A percentile compares a stretch with the other conserved stretches of the same genome.
Conservation (phyloP, 92 coral and sea anemone genomes). For the Zoanthus gigantus region DNA sequence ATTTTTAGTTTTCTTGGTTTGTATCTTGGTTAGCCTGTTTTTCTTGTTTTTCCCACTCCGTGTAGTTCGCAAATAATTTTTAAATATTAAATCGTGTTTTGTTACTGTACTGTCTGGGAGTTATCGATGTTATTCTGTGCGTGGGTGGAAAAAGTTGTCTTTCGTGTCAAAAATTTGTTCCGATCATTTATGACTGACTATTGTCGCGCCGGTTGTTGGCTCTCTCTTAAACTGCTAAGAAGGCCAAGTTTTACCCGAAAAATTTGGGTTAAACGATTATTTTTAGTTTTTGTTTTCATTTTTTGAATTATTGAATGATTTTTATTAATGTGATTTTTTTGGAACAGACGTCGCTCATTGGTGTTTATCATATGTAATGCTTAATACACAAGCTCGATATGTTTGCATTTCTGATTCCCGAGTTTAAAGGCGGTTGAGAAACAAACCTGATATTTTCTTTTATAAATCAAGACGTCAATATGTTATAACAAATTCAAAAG, state of each 20-base stretch:
- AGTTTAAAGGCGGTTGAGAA: not conserved
- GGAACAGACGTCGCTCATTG: not conserved
- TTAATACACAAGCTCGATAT: not conserved
- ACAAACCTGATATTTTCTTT: not conserved
- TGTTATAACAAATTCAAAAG: not conserved
- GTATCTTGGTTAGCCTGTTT: not conserved
- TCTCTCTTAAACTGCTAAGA: constrained; percentile 6
- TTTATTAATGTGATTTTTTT: not conserved
- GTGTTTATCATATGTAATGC: constrained; percentile 13
- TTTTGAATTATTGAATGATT: not conserved
- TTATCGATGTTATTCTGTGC: not conserved
- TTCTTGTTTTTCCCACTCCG: not conserved
- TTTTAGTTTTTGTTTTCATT: not conserved
- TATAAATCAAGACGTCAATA: not conserved
- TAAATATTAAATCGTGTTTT: not conserved
- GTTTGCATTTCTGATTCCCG: constrained; percentile 28
- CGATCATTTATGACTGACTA: constrained; percentile 9
- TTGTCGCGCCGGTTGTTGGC: not conserved
- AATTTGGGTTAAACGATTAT: not conserved
- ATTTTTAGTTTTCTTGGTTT: not conserved
- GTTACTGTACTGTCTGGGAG: not conserved
- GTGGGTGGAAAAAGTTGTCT: constrained; percentile 33
- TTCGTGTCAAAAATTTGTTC: constrained; percentile 41
- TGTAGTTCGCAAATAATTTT: not conserved
- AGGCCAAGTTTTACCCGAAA: not conserved